Conservation (phyloP, 1,140 invertebrate species). For the Monochamus saltuarius region DNA sequence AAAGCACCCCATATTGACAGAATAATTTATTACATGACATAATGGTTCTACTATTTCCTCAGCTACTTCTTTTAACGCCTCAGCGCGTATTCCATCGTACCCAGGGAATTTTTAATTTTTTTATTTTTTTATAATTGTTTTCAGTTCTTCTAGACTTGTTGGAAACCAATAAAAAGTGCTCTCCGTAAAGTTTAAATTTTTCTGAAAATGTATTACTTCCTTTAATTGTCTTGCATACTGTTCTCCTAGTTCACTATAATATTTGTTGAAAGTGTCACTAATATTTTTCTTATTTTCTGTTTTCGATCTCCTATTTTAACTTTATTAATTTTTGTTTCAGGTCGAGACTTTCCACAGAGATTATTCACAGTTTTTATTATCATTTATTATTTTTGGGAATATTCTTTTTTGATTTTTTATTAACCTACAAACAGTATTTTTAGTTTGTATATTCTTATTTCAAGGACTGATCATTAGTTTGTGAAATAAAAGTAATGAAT, state of each 20-base stretch:
- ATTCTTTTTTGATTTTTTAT: slow-evolving; percentile 8
- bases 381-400: background rate
- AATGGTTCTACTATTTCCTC: slow-evolving; percentile 10
- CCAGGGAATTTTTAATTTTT: slow-evolving; percentile 3
- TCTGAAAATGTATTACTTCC: background rate
- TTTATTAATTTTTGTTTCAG: slow-evolving; percentile 1
- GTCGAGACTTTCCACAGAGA: background rate
- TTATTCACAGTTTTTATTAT: slow-evolving; percentile 6
- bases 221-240: background rate
- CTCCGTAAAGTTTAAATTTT: background rate
- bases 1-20: slow-evolving; percentile 1
- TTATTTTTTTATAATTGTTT: slow-evolving; percentile 8
- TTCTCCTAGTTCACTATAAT: slow-evolving; percentile 4
- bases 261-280: background rate
- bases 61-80: background rate
- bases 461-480: background rate
- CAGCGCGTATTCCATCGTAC: slow-evolving; percentile 8
- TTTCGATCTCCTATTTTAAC: background rate
- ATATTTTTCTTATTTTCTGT: background rate
- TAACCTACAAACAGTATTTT: background rate
- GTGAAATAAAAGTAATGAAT: too few relatives aligned
- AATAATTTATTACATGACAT: slow-evolving; percentile 6
- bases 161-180: slow-evolving; percentile 2
- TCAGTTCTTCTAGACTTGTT: slow-evolving; percentile 3
- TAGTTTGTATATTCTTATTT: slow-evolving; percentile 4